phyloP scores from a whole-genome alignment of 2,113 vertebrate genomes.

The Semicossyphus pulcher region DNA sequence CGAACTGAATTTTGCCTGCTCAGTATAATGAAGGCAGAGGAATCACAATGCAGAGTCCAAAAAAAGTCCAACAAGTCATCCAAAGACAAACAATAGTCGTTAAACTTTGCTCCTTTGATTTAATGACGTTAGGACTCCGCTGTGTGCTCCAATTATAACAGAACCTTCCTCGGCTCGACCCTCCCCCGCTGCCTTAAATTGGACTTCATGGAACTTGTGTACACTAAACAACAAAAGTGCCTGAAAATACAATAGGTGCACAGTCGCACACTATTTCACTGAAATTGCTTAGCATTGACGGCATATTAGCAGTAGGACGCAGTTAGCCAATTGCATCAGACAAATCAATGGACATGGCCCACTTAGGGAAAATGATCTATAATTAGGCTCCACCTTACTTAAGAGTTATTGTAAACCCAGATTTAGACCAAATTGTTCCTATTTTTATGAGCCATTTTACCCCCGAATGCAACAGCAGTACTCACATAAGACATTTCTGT shows the following conservation, averaged over 20 bases:
- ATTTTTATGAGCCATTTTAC: neutral
- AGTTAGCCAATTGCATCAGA: neutral
- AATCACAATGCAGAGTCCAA: neutral
- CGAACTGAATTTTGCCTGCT: conserved; percentile 24
- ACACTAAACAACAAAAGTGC: neutral
- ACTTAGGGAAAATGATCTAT: conserved; percentile 23
- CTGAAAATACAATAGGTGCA: neutral
- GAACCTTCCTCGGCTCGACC: neutral
- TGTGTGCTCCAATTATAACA: conserved; percentile 52
- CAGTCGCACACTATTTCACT: neutral
- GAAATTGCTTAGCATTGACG: conserved; percentile 13
- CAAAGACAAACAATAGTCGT: conserved; percentile 33
- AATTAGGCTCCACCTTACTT: conserved; percentile 23
- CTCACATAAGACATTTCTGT: neutral
- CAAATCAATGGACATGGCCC: conserved; percentile 23
- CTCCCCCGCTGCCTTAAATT: conserved; percentile 19
- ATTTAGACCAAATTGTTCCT: conserved; percentile 1
- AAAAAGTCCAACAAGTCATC: conserved; percentile 18
- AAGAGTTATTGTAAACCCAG: conserved; percentile 10
- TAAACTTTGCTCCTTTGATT: conserved; percentile 34
- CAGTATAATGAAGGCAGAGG: conserved; percentile 35
- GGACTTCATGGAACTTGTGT: conserved; percentile 13
- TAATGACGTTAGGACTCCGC: conserved; percentile 30
- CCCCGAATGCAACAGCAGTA: neutral
- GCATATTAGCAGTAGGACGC: neutral